These are phyloP conservation scores for Sinocyclocheilus anshuiensis DNA, from an alignment of 2,113 vertebrate genomes.

Conservation along the genomic window DNA sequence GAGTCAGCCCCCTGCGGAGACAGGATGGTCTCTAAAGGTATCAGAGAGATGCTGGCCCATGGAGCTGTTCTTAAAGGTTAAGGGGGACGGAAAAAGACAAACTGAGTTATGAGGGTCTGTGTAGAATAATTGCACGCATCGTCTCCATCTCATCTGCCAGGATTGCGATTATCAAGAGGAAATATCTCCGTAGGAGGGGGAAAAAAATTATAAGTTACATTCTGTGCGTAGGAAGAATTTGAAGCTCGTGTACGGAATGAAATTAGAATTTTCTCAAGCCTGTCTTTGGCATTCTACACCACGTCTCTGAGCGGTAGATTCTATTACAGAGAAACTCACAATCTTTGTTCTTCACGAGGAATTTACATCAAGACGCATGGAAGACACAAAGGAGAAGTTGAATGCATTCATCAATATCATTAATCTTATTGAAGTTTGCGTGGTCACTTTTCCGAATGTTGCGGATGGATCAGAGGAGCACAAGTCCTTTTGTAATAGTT, in stretches of 20 bases:
- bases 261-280: constrained; percentile 57
- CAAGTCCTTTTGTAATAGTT: constrained; percentile 48
- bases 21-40: constrained; percentile 65
- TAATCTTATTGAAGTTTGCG: constrained; percentile 68
- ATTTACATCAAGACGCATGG: constrained; percentile 53
- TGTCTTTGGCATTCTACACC: constrained; percentile 47
- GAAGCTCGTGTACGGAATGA: constrained; percentile 47
- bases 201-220: constrained; percentile 44
- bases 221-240: constrained; percentile 49
- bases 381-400: constrained; percentile 49
- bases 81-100: constrained; percentile 75
- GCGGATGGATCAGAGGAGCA: constrained; percentile 49
- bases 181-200: constrained; percentile 54
- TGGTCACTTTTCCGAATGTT: constrained; percentile 49
- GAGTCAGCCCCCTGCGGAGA: constrained; percentile 67
- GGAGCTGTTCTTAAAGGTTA: constrained; percentile 70
- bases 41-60: constrained; percentile 63
- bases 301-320: constrained; percentile 45
- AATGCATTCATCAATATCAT: constrained; percentile 54
- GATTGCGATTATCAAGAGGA: constrained; percentile 66
- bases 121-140: constrained; percentile 73
- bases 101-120: constrained; percentile 69
- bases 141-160: constrained; percentile 73
- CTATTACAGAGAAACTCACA: constrained; percentile 46
- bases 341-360: constrained; percentile 51